Evolutionary conservation across 2,113 vertebrate species (phyloP).

Genomic region (Sylvia atricapilla): DNA sequence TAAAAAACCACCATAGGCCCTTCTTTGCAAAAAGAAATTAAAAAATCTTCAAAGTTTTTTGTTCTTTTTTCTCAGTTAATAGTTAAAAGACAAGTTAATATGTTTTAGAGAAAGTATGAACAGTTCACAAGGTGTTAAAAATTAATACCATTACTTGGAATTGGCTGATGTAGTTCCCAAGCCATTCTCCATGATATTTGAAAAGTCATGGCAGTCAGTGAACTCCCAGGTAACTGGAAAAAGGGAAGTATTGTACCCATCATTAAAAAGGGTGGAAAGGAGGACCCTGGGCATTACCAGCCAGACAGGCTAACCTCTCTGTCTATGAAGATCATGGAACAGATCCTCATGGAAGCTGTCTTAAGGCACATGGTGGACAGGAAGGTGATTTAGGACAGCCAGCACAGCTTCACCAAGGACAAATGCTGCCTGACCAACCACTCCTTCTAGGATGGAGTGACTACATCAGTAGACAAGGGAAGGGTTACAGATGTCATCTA

Average conservation of each 20-base stretch:
- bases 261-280: background rate
- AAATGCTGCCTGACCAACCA: background rate
- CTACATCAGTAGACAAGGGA: background rate
- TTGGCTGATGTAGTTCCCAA: background rate
- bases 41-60: background rate
- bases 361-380: background rate
- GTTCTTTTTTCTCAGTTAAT: background rate
- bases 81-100: background rate
- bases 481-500: background rate
- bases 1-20: background rate
- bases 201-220: background rate
- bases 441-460: background rate
- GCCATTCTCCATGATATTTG: background rate
- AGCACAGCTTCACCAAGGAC: background rate
- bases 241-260: background rate
- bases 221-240: background rate
- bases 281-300: accelerated
- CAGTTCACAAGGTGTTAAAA: background rate
- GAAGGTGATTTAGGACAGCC: background rate
- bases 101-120: background rate
- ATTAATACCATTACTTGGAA: background rate
- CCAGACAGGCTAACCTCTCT: background rate
- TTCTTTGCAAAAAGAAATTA: background rate
- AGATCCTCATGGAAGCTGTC: background rate
- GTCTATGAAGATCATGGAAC: background rate